A percentile compares a stretch with the other conserved stretches of the same genome.
Evolutionary conservation across 2,797 vertebrate species (phyloP).

Genomic region (Meriones psammophilus): DNA sequence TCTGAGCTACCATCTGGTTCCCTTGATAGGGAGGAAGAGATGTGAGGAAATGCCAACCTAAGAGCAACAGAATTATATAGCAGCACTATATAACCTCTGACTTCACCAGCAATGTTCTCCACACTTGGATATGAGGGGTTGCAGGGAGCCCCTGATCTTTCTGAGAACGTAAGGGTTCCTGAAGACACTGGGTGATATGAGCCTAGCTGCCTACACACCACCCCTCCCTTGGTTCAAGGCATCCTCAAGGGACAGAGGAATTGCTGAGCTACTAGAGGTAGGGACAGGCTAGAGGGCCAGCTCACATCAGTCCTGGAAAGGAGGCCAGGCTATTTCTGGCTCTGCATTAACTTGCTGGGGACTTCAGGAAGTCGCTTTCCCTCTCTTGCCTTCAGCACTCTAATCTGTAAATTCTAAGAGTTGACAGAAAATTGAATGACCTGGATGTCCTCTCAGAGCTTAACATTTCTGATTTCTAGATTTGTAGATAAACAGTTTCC

Average conservation of each 20-base stretch:
- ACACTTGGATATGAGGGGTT: background rate
- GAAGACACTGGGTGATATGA: background rate
- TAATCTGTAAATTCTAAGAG: slow-evolving; percentile 25
- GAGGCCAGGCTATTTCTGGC: background rate
- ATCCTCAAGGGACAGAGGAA: background rate
- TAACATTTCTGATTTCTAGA: slow-evolving; percentile 45
- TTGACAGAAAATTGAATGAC: slow-evolving; percentile 67
- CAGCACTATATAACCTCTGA: background rate
- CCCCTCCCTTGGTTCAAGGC: background rate
- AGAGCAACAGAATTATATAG: background rate
- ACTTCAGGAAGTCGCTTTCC: background rate
- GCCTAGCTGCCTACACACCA: background rate
- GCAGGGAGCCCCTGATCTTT: background rate
- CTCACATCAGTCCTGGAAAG: background rate
- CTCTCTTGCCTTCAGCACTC: background rate
- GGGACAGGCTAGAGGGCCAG: background rate
- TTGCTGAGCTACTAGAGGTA: background rate
- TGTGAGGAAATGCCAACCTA: background rate
- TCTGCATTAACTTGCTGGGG: slow-evolving; percentile 9
- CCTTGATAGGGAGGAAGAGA: background rate
- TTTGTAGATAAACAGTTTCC: slow-evolving; percentile 51
- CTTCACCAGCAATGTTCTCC: background rate
- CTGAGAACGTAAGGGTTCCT: background rate
- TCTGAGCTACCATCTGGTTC: background rate
- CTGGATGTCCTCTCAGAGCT: slow-evolving; percentile 46